phyloP scores from a whole-genome alignment of 2,113 vertebrate species.

The Odocoileus virginianus region DNA sequence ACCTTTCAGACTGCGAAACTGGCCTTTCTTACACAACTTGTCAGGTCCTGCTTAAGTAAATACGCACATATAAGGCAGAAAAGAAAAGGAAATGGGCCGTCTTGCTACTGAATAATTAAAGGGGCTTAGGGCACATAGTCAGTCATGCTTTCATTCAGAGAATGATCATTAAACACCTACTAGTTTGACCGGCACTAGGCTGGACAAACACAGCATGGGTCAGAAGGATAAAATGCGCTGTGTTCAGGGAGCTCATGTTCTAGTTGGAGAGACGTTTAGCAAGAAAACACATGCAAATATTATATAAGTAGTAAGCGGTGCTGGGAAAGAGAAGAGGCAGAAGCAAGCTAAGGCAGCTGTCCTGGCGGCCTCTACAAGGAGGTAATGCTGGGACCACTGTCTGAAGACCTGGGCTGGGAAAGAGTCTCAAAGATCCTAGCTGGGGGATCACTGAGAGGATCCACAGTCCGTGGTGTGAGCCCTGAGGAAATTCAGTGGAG shows the following conservation, averaged over 20 bases:
- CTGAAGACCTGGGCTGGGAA: not conserved
- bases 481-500: not conserved
- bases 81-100: not conserved
- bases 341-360: accelerated
- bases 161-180: not conserved
- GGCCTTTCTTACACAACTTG: not conserved
- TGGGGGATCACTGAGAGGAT: accelerated
- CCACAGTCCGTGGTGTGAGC: accelerated
- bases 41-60: not conserved
- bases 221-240: not conserved
- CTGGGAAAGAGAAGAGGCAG: not conserved
- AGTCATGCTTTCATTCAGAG: not conserved
- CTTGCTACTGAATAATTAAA: not conserved
- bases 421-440: not conserved
- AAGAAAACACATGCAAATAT: not conserved
- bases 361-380: not conserved
- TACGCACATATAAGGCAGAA: not conserved
- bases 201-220: not conserved
- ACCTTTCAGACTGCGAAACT: not conserved
- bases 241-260: not conserved
- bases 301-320: not conserved
- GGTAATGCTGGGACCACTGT: not conserved
- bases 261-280: not conserved
- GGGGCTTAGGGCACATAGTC: not conserved
- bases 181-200: no score